phyloP scores from a whole-genome alignment of 2,113 vertebrate genomes.

The Tupaia chinensis region DNA sequence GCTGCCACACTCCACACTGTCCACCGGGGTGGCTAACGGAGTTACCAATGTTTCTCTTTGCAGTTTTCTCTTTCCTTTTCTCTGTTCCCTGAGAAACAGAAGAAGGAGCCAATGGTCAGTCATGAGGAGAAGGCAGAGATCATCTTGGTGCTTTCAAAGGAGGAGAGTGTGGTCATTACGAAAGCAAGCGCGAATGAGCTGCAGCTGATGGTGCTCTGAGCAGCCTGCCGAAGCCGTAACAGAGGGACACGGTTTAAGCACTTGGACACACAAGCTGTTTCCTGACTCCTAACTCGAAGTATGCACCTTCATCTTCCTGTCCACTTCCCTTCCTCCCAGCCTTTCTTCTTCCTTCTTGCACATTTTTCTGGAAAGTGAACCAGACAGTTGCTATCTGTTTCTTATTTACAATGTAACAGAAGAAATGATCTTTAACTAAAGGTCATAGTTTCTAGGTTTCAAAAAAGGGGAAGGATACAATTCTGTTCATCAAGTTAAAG shows the following conservation, averaged over 20 bases:
- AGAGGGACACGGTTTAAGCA: neutral
- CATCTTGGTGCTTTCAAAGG: neutral
- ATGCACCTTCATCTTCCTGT: neutral
- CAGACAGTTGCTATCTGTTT: neutral
- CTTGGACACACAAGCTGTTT: neutral
- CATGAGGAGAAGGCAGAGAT: neutral
- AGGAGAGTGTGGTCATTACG: fast-evolving
- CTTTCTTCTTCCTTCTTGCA: neutral
- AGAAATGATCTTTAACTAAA: slow-evolving; percentile 39
- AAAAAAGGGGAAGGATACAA: slow-evolving; percentile 1
- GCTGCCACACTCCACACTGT: neutral
- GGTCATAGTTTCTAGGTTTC: slow-evolving; percentile 48
- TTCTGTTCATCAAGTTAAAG: slow-evolving; percentile 44
- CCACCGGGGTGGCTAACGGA: neutral
- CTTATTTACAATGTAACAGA: neutral
- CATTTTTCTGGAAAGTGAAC: slow-evolving; percentile 44
- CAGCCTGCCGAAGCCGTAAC: neutral
- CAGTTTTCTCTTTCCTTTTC: slow-evolving; percentile 36
- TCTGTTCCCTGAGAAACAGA: neutral
- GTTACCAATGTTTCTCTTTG: neutral
- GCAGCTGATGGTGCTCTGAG: neutral
- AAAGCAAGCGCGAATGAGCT: neutral
- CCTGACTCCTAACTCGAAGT: neutral
- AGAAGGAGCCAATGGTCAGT: neutral
- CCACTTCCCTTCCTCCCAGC: no score